A percentile compares a stretch with the other conserved stretches of the same genome.
Evolutionary conservation across 1,140 invertebrate species (phyloP).

Genomic region (Leptopilina clavipes): DNA sequence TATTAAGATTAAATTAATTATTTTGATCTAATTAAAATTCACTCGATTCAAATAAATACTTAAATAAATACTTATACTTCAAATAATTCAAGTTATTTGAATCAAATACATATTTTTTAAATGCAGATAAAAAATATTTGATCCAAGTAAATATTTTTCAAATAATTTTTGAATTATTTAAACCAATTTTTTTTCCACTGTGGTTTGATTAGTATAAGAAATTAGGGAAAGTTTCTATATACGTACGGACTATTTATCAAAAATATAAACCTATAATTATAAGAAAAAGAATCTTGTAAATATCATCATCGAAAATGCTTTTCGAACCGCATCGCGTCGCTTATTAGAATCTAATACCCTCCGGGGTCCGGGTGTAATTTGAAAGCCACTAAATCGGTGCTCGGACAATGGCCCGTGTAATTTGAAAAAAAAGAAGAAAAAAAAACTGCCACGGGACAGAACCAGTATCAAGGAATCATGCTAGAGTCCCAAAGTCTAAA

Average conservation of each 20-base stretch:
- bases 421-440: constrained; percentile 44
- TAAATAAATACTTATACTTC: too few species aligned
- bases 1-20: too few species aligned
- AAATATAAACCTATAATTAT: neutral
- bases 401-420: constrained; percentile 55
- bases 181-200: too few species aligned
- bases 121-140: too few species aligned
- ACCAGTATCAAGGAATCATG: constrained; percentile 43
- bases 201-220: neutral
- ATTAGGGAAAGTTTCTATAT: neutral
- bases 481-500: constrained; percentile 37
- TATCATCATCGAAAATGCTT: neutral
- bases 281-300: constrained; percentile 2
- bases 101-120: too few species aligned
- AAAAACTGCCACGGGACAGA: constrained; percentile 33
- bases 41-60: too few species aligned
- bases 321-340: neutral
- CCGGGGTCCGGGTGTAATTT: constrained; percentile 18
- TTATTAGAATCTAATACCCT: constrained; percentile 14
- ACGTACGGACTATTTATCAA: neutral
- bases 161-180: too few species aligned
- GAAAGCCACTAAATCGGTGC: constrained; percentile 1
- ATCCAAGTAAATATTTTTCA: too few species aligned
- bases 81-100: too few species aligned
- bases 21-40: too few species aligned